Evolutionary conservation across 2,888 invertebrate species (phyloP).

Genomic region (Selenia dentaria): DNA sequence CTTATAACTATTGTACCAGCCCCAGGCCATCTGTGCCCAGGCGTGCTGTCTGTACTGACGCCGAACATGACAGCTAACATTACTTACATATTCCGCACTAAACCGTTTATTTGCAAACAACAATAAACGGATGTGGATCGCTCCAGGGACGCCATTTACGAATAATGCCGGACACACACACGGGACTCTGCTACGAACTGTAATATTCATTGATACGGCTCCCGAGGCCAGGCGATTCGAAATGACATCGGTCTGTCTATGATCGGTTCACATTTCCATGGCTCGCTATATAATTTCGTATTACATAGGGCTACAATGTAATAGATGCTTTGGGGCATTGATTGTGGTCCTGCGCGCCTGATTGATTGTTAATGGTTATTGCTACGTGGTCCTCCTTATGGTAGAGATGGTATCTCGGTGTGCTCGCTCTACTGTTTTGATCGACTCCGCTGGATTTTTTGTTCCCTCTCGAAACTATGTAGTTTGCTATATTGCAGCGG

Average conservation of each 20-base stretch:
- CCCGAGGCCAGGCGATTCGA: slow-evolving; percentile 55
- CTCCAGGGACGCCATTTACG: slow-evolving; percentile 59
- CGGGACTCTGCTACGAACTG: slow-evolving; percentile 47
- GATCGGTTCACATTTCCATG: slow-evolving; percentile 56
- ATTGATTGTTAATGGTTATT: slow-evolving; percentile 66
- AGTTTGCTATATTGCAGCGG: slow-evolving; percentile 31
- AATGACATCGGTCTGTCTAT: slow-evolving; percentile 56
- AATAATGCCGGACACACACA: slow-evolving; percentile 61
- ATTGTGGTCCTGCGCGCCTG: slow-evolving; percentile 47
- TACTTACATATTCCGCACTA: slow-evolving; percentile 57
- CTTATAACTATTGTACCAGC: slow-evolving; percentile 55
- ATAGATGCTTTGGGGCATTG: slow-evolving; percentile 47
- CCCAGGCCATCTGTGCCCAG: too few relatives aligned
- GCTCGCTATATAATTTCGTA: slow-evolving; percentile 47
- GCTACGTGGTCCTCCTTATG: slow-evolving; percentile 51
- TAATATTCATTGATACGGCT: slow-evolving; percentile 60
- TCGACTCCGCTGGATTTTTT: slow-evolving; percentile 38
- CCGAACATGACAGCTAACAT: slow-evolving; percentile 61
- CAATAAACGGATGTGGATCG: slow-evolving; percentile 64
- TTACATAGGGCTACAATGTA: slow-evolving; percentile 40
- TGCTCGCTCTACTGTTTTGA: slow-evolving; percentile 36
- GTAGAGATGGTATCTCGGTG: slow-evolving; percentile 39
- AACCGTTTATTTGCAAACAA: slow-evolving; percentile 63
- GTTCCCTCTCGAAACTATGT: slow-evolving; percentile 35
- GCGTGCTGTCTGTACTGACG: slow-evolving; percentile 56